These are phyloP conservation scores for Heteromyza rotundicornis DNA, from an alignment of 2,888 invertebrate species.

Conservation along the genomic window DNA sequence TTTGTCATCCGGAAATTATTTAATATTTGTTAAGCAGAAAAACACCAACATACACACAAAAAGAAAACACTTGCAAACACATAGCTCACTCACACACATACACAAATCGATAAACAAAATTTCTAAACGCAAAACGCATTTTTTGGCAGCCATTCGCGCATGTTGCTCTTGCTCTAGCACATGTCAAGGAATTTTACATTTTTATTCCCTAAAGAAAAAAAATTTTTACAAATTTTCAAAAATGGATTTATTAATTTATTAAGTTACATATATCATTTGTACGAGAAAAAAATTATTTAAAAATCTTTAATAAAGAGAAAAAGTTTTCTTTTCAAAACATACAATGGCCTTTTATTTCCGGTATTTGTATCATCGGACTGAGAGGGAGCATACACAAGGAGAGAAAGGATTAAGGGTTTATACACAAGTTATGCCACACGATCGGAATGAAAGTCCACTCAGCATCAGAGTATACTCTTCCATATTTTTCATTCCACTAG, in stretches of 20 bases:
- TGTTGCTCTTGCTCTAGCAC: conserved; percentile 24
- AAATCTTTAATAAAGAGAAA: conserved; percentile 21
- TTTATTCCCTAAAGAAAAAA: conserved; percentile 59
- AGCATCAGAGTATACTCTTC: too few species aligned
- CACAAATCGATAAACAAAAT: neutral
- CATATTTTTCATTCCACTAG: too few species aligned
- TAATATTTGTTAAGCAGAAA: too few species aligned
- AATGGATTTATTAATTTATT: conserved; percentile 25
- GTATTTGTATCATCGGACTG: neutral
- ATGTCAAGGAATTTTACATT: conserved; percentile 55
- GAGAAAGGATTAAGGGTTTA: too few species aligned
- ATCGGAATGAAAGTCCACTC: too few species aligned
- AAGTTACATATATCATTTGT: conserved; percentile 28
- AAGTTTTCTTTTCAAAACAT: conserved; percentile 22
- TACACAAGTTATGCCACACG: too few species aligned
- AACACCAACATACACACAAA: too few species aligned
- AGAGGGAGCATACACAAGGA: too few species aligned
- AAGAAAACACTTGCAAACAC: neutral
- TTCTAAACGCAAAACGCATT: neutral
- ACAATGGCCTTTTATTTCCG: neutral
- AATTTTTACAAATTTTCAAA: conserved; percentile 35
- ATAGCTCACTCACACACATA: neutral
- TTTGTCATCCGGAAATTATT: too few species aligned
- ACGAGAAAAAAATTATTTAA: conserved; percentile 22
- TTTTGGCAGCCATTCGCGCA: conserved; percentile 56